Base-by-base conservation (phyloP, 1,140 invertebrate species). In the Drosophila santomea region DNA sequence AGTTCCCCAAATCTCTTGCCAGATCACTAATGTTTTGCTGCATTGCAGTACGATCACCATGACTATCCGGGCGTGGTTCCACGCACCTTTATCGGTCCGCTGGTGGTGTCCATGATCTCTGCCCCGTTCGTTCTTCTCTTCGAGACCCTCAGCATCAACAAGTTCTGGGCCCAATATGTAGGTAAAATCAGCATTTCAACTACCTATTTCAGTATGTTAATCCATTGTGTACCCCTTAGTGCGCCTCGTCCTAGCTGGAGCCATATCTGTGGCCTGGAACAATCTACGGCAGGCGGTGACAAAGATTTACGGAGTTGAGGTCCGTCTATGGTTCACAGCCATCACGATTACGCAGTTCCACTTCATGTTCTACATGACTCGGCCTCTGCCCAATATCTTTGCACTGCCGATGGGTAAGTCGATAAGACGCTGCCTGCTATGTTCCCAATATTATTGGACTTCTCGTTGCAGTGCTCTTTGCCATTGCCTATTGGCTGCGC, bases 61-160 rank as follows among this genome's bases (percentile, higher is more conserved):
- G 97, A 99, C 92, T 99, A 98, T 94, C 98, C 99, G 80, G 99
- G 99, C 58, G 98, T 99, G 77, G 99, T 99, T 52, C 98, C 99
- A 48, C 94, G 99, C 79, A 98, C 97, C 45, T 99, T 99, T 93
- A 91, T 99, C 51, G 98, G 98, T 41, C 97, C 99, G 43, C 91
- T 99, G n/a, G 91, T 97, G 52, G 94, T 99, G 76, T 96, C 97
- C 1, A 90, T 94, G 38, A 78, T 98, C 38, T 95, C 97, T n/a
- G 94, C 95, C 50, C 98, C 98, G 44, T 90, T 97, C 92, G 95
- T 96, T 51, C 93, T 94, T 44, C 75, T 96, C 43, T 93, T 97
- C 43, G 94, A 96, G 92, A 92, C 95, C 62, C 93, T 96, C 44
- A 94, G 95, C 63, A 92, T 97, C 44, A 95, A 95, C 91, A 99